Evolutionary conservation across 2,888 invertebrate species (phyloP).

Genomic region (Cerceris rybyensis): DNA sequence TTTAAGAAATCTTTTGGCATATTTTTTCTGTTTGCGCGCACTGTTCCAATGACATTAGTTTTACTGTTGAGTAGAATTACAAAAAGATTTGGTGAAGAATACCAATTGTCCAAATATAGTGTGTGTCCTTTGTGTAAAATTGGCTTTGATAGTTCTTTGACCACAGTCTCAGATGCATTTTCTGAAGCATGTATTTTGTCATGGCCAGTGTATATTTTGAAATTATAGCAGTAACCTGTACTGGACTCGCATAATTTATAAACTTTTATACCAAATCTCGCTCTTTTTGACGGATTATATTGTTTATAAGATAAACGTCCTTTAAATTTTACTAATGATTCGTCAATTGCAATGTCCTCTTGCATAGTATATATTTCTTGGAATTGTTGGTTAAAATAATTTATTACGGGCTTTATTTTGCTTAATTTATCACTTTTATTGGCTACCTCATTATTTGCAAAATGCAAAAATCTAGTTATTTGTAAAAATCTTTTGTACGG

Average conservation of each 20-base stretch:
- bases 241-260: slow-evolving; percentile 68
- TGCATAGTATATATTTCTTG: slow-evolving; percentile 48
- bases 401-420: slow-evolving; percentile 38
- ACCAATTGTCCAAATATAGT: slow-evolving; percentile 40
- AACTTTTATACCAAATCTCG: slow-evolving; percentile 66
- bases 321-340: slow-evolving; percentile 67
- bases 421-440: slow-evolving; percentile 28
- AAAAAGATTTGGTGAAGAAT: slow-evolving; percentile 37
- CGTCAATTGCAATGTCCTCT: slow-evolving; percentile 53
- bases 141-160: slow-evolving; percentile 25
- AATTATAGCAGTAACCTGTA: slow-evolving; percentile 37
- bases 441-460: slow-evolving; percentile 52
- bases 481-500: slow-evolving; percentile 45
- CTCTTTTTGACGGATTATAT: slow-evolving; percentile 63
- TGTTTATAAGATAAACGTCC: slow-evolving; percentile 60
- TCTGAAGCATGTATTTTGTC: slow-evolving; percentile 36
- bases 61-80: slow-evolving; percentile 11
- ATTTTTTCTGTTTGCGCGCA: slow-evolving; percentile 45
- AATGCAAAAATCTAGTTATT: slow-evolving; percentile 45
- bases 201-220: slow-evolving; percentile 56
- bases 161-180: slow-evolving; percentile 39
- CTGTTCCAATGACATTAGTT: slow-evolving; percentile 42
- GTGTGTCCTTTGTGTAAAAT: slow-evolving; percentile 32
- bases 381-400: slow-evolving; percentile 56
- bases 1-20: slow-evolving; percentile 39